Base-by-base conservation (phyloP, 2,888 invertebrate genomes). In the Athalia circularis region DNA sequence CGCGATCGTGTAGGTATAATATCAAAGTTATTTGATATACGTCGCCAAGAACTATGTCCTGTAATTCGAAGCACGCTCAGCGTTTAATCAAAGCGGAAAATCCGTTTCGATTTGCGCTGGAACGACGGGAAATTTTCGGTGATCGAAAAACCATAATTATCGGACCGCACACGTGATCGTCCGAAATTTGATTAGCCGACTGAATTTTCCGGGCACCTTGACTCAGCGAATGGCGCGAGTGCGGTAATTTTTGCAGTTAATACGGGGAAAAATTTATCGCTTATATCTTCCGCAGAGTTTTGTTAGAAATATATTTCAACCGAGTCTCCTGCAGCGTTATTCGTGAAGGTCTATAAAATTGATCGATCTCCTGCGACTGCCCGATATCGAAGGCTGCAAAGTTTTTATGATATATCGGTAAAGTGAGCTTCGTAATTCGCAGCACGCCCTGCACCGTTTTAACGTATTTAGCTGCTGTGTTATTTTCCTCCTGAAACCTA, bases 371-470 rank as follows among this genome's bases (percentile, higher is more conserved):
- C 47, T 8, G 13, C 8, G 65, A 48, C 65, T 65, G 65, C 47
- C 11, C 65, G 47, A 65, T 65, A 48, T 65, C 65, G 65, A 6
- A 13, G 65, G 65, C 15, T 65, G 29, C 29, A 29, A 48, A 65
- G 48, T 48, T 65, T 48, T 48, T 3, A 65, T 65, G 65, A 65
- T 65, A 13, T 65, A 65, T 65, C 47, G 48, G 65, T 48, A 65
- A 65, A 65, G 48, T 65, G 65, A 47, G 47, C 48, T 65, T 48
- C 29, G n/a, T 48, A 13, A 65, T 65, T 65, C 65, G n/a, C 65
- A n/a, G 48, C 48, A 48, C n/a, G 13, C 65, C 65, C 48, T 43
- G 65, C 47, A 47, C 15, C 47, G 65, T 29, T 65, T 13, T 3
- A 48, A 48, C 47, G 65, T 13, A 48, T 65, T 65, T 47, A 48